Conservation (phyloP, 2,797 vertebrate species). For the Hydrocynus forskahlii region DNA sequence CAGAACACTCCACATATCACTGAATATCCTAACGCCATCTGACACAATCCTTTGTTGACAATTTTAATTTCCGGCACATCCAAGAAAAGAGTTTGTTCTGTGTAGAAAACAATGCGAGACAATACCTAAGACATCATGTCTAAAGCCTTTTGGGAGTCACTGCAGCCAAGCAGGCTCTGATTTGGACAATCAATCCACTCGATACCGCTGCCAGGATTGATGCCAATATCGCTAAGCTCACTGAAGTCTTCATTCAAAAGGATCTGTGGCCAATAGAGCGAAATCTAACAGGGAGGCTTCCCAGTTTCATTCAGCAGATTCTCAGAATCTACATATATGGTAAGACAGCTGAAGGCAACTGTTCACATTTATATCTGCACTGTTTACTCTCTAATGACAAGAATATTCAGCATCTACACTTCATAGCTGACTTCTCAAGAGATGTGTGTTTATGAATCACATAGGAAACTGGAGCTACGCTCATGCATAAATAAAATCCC, state of each 20-base stretch:
- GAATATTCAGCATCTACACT: not conserved
- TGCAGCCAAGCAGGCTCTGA: slow-evolving; percentile 13
- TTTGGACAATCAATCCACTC: not conserved
- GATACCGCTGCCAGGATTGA: slow-evolving; percentile 5
- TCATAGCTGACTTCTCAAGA: not conserved
- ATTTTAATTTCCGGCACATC: slow-evolving; percentile 20
- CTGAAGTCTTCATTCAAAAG: slow-evolving; percentile 21
- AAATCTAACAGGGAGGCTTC: not conserved
- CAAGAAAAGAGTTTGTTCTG: not conserved
- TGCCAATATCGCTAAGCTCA: slow-evolving; percentile 5
- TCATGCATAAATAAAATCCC: slow-evolving; percentile 15
- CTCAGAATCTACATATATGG: not conserved
- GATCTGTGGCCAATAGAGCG: not conserved
- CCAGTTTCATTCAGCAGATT: not conserved
- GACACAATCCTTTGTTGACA: slow-evolving; percentile 19
- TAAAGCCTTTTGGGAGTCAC: not conserved
- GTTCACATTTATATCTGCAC: not conserved
- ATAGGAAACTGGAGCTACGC: not conserved
- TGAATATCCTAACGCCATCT: not conserved
- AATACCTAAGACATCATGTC: slow-evolving; percentile 16
- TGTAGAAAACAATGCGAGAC: not conserved
- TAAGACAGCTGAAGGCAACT: not conserved
- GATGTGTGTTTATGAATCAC: slow-evolving; percentile 1
- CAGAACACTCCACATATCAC: slow-evolving; percentile 11
- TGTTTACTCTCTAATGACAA: not conserved